These are phyloP conservation scores for Ernsta delagoae DNA, from an alignment of 2,888 invertebrate species.

Conservation along the genomic window DNA sequence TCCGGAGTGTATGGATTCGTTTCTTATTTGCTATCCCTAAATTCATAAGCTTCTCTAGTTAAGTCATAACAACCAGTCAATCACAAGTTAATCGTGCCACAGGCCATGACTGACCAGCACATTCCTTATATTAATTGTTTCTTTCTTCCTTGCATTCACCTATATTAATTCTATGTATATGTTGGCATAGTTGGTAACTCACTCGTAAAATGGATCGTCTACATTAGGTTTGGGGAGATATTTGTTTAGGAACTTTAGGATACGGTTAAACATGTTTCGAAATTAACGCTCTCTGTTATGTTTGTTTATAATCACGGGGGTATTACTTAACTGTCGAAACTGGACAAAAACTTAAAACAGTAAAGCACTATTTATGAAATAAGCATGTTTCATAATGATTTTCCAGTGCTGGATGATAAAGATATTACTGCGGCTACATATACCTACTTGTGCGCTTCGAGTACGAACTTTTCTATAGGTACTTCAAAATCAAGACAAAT, in stretches of 20 bases:
- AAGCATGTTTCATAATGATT: too few species aligned
- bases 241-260: neutral
- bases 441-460: too few species aligned
- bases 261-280: neutral
- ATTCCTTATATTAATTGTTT: neutral
- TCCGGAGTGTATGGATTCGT: too few species aligned
- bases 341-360: neutral
- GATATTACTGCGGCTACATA: too few species aligned
- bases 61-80: neutral
- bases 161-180: neutral
- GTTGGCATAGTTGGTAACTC: neutral
- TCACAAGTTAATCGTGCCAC: neutral
- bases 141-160: neutral
- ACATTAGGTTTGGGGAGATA: neutral
- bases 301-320: neutral
- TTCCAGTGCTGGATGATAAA: too few species aligned
- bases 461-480: too few species aligned
- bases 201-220: slow-evolving; percentile 1
- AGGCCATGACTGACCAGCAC: too few species aligned
- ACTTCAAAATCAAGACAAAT: too few species aligned
- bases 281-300: neutral
- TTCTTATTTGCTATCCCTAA: too few species aligned
- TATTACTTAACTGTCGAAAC: neutral
- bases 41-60: too few species aligned
- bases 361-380: too few species aligned